A percentile compares a stretch with the other conserved stretches of the same genome.
These are phyloP conservation scores for Cardinalis cardinalis DNA, from an alignment of 2,113 vertebrate species.

Conservation along the genomic window DNA sequence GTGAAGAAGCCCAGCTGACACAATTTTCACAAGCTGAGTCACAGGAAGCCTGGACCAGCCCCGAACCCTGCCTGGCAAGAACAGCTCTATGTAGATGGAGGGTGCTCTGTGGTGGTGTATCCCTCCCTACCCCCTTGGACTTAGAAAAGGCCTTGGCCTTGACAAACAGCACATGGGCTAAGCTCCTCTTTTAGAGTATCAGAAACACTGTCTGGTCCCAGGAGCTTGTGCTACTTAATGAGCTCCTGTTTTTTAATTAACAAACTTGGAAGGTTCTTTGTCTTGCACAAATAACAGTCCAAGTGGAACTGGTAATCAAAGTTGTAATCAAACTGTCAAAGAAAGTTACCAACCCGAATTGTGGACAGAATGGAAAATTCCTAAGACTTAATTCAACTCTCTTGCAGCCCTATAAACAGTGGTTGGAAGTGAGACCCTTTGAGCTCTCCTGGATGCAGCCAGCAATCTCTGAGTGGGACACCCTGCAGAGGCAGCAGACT, in stretches of 20 bases:
- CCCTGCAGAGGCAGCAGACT: background rate
- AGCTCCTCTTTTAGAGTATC: background rate
- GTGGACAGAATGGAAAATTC: background rate
- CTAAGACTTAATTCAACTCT: background rate
- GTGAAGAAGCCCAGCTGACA: background rate
- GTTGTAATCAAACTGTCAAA: background rate
- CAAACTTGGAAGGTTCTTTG: background rate
- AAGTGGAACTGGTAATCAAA: background rate
- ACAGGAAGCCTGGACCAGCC: background rate
- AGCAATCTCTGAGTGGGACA: background rate
- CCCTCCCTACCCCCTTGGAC: background rate
- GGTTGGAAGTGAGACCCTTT: background rate
- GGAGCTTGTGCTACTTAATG: background rate
- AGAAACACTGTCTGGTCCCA: background rate
- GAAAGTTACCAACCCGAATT: background rate
- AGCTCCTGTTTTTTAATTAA: background rate
- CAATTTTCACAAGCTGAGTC: background rate
- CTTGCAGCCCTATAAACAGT: background rate
- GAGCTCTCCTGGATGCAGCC: background rate
- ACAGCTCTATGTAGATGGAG: background rate
- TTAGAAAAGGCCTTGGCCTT: background rate
- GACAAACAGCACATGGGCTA: background rate
- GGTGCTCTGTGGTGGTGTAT: background rate
- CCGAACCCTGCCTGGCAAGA: background rate
- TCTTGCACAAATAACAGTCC: background rate